Base-by-base conservation (phyloP, 2,797 vertebrate species). In the Anas georgica region DNA sequence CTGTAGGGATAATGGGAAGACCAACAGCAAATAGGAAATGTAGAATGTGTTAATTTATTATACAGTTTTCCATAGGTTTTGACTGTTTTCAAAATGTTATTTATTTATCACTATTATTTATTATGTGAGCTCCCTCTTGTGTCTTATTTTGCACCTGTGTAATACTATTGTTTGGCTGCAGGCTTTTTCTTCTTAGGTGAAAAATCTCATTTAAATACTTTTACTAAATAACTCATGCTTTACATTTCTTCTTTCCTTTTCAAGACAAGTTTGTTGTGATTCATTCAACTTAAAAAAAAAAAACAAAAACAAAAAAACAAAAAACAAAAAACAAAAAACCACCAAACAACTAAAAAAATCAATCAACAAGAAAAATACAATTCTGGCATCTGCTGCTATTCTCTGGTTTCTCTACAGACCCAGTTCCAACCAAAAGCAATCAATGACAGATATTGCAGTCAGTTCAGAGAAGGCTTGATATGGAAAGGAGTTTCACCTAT, bases 61-160 rank as follows among this genome's bases (percentile, higher is more conserved):
- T 31, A 68, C 21, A 18, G 93, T 86, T 56, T 55, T 90, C 48
- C 54, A 9, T 5, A 43, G 48, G 5, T 43, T 74, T 88, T 88
- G 59, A 67, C 41, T 77, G 45, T 46, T 91, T 91, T 90, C 68
- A 85, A 63, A 86, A 43, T 50, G 23, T 77, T 75, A 54, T 92
- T 88, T 92, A 76, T 95, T 96, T 96, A 92, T 62, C 62, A 20
- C 45, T 82, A 33, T 96, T 94, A 94, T 94, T 96, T 95, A 96
- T 96, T 86, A 96, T 94, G 54, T 94, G 95, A 96, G 95, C 95
- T 97, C 94, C 96, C 96, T 95, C 96, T 96, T 95, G 94, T 97
- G 95, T 97, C 90, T 95, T 94, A 50, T 55, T 93, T 88, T 94
- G 88, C 90, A 96, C 94, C 86, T 94, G 64, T 92, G 73, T 84